Conservation (phyloP, 2,888 invertebrate genomes). For the Drosophila pseudotalamancana region DNA sequence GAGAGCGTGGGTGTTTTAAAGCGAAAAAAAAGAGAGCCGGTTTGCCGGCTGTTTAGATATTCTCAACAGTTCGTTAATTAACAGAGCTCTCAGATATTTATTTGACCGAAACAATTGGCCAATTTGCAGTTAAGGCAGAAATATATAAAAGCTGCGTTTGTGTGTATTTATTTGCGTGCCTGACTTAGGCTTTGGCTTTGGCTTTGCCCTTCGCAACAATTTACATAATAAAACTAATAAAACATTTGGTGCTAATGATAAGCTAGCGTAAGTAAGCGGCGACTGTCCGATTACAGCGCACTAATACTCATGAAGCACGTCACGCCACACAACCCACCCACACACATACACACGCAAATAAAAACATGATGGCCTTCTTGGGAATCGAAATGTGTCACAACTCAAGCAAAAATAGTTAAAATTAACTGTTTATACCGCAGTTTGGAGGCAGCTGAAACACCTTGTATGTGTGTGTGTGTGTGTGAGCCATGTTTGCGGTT, state of each 20-base stretch:
- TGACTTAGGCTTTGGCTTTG: constrained; percentile 29
- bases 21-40: neutral
- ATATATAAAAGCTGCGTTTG: neutral
- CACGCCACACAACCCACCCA: constrained; percentile 18
- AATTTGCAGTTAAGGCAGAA: constrained; percentile 27
- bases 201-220: constrained; percentile 38
- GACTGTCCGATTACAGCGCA: constrained; percentile 20
- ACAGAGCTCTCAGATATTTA: neutral
- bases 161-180: constrained; percentile 27
- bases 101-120: constrained; percentile 1
- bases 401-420: constrained; percentile 29
- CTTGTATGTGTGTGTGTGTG: constrained; percentile 15
- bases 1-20: constrained; percentile 1
- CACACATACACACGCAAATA: neutral
- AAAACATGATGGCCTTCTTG: constrained; percentile 42
- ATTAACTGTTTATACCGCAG: constrained; percentile 22
- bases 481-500: constrained; percentile 5
- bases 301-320: constrained; percentile 2
- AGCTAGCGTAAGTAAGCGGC: constrained; percentile 21
- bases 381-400: constrained; percentile 49
- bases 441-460: constrained; percentile 21
- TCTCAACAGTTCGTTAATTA: constrained; percentile 19
- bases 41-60: constrained; percentile 12
- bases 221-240: constrained; percentile 43
- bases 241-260: constrained; percentile 41